phyloP scores from a whole-genome alignment of 1,140 invertebrate species.

The Pseudomyrmex flavicornis region DNA sequence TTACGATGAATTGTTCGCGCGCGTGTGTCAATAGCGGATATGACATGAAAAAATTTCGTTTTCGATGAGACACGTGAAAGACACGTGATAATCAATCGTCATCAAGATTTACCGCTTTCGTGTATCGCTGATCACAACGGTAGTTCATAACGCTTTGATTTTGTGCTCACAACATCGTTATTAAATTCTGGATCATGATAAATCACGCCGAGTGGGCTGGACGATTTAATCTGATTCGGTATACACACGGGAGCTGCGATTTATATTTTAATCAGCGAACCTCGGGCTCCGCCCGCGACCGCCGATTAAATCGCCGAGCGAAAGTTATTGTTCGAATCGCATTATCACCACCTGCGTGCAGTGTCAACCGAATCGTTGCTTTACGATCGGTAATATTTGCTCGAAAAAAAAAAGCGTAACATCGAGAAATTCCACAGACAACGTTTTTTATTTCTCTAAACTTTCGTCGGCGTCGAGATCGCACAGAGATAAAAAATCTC shows the following conservation, averaged over 20 bases:
- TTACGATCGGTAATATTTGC: background rate
- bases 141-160: slow-evolving; percentile 25
- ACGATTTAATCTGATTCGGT: slow-evolving; percentile 71
- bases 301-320: slow-evolving; percentile 65
- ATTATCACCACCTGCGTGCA: slow-evolving; percentile 60
- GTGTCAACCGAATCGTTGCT: slow-evolving; percentile 34
- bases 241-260: slow-evolving; percentile 59
- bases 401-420: background rate
- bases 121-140: background rate
- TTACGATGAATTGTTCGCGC: too few species aligned
- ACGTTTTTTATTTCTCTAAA: background rate
- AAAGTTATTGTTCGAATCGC: slow-evolving; percentile 57
- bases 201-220: slow-evolving; percentile 44
- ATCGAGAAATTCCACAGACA: background rate
- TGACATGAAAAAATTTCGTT: background rate
- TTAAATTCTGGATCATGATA: slow-evolving; percentile 51
- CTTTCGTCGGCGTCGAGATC: background rate
- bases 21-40: background rate
- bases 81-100: slow-evolving; percentile 3
- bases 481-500: background rate
- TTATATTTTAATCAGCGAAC: slow-evolving; percentile 77
- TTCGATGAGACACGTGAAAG: slow-evolving; percentile 3
- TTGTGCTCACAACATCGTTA: slow-evolving; percentile 28
- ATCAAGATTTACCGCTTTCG: background rate
- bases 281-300: slow-evolving; percentile 41